Conservation (phyloP, 1,140 invertebrate genomes). For the Lordiphosa stackelbergi region DNA sequence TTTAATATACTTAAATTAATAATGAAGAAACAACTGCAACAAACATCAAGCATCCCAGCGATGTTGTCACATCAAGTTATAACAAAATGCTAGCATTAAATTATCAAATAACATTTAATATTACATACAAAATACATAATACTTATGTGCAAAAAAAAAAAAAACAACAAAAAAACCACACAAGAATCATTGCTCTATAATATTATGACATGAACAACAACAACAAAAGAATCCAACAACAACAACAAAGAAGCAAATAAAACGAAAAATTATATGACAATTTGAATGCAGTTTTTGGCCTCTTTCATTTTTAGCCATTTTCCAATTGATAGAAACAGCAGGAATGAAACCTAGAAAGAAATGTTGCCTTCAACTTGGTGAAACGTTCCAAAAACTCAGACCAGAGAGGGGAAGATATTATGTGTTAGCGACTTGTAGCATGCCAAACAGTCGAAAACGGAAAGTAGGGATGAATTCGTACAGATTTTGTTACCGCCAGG, state of each 20-base stretch:
- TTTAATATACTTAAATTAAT: constrained; percentile 28
- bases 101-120: constrained; percentile 56
- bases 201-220: constrained; percentile 31
- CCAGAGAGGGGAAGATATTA: too few relatives aligned
- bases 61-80: constrained; percentile 39
- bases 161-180: constrained; percentile 13
- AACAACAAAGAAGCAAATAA: constrained; percentile 55
- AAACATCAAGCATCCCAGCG: constrained; percentile 19
- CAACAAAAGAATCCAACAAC: constrained; percentile 44
- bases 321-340: too few relatives aligned
- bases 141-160: not conserved
- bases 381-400: too few relatives aligned
- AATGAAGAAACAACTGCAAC: constrained; percentile 3
- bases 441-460: too few relatives aligned
- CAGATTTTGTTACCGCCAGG: too few relatives aligned
- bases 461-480: too few relatives aligned
- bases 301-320: not conserved
- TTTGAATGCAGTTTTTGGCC: constrained; percentile 3
- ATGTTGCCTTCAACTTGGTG: too few relatives aligned
- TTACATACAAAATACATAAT: constrained; percentile 28
- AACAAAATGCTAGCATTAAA: constrained; percentile 58
- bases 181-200: constrained; percentile 50
- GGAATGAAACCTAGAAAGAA: too few relatives aligned
- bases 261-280: constrained; percentile 31
- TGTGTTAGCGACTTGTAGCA: too few relatives aligned